A percentile compares a stretch with the other conserved stretches of the same genome.
Conservation (phyloP, 2,797 vertebrate genomes). For the Choloepus didactylus region DNA sequence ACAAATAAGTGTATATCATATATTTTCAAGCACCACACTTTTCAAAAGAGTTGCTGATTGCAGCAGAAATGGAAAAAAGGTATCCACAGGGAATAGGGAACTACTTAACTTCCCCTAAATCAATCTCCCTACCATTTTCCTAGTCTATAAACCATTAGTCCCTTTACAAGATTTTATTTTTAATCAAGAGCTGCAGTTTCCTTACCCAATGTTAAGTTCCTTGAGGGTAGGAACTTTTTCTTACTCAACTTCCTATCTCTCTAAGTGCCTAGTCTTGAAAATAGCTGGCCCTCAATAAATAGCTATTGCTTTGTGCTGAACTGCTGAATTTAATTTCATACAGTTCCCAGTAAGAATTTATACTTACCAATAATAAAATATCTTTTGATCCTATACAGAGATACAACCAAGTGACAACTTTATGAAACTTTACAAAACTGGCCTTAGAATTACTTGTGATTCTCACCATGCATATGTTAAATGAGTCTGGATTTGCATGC, state of each 20-base stretch:
- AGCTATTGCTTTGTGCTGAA: conserved; percentile 67
- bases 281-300: conserved; percentile 28
- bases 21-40: not conserved
- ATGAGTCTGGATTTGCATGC: conserved; percentile 52
- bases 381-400: conserved; percentile 56
- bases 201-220: not conserved
- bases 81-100: not conserved
- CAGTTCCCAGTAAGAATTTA: conserved; percentile 54
- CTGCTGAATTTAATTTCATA: conserved; percentile 67
- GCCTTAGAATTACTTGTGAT: conserved; percentile 42
- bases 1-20: not conserved
- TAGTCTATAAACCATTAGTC: not conserved
- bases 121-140: not conserved
- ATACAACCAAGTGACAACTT: conserved; percentile 15
- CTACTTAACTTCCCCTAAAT: not conserved
- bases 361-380: conserved; percentile 69
- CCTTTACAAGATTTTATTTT: conserved; percentile 47
- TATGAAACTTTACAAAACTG: conserved; percentile 58
- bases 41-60: not conserved
- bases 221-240: conserved; percentile 34
- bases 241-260: conserved; percentile 20
- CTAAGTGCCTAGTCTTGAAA: conserved; percentile 17
- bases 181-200: conserved; percentile 48
- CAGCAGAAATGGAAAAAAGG: not conserved
- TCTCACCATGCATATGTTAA: not conserved